Percentiles rank a stretch among this genome's conserved stretches.
These are phyloP conservation scores for Megalopta genalis DNA, from an alignment of 1,140 invertebrate species.

Conservation along the genomic window DNA sequence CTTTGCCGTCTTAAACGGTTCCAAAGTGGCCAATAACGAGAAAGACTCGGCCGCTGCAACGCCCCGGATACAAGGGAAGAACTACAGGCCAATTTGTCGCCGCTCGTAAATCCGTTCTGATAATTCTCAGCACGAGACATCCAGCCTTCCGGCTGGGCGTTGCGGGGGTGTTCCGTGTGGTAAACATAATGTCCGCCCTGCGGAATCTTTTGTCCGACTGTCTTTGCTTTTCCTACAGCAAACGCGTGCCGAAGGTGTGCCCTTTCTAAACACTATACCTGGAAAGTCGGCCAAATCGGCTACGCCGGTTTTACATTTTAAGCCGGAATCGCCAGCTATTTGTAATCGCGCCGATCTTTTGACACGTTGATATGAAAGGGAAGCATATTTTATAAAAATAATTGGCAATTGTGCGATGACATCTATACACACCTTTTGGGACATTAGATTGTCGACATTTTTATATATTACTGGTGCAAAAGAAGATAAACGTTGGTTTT, in stretches of 20 bases:
- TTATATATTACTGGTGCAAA: too few relatives aligned
- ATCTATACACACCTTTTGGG: too few relatives aligned
- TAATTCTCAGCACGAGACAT: slow-evolving; percentile 75
- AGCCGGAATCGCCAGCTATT: not conserved
- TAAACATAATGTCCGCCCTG: slow-evolving; percentile 70
- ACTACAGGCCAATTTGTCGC: slow-evolving; percentile 66
- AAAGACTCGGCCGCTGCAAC: slow-evolving; percentile 47
- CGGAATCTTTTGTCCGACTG: slow-evolving; percentile 60
- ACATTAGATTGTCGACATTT: too few relatives aligned
- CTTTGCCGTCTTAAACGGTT: slow-evolving; percentile 61
- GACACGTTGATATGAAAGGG: too few relatives aligned
- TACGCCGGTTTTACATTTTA: too few relatives aligned
- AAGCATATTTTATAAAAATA: too few relatives aligned
- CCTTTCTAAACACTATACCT: slow-evolving; percentile 43
- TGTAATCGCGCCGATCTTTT: not conserved
- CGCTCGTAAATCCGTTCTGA: slow-evolving; percentile 61
- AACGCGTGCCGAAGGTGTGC: slow-evolving; percentile 43
- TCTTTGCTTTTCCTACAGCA: slow-evolving; percentile 7
- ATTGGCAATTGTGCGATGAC: too few relatives aligned
- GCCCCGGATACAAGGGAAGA: slow-evolving; percentile 53
- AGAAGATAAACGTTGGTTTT: too few relatives aligned
- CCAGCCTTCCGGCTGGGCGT: slow-evolving; percentile 60
- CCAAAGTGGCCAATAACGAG: slow-evolving; percentile 64
- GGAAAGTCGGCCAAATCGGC: slow-evolving; percentile 27
- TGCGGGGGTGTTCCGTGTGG: slow-evolving; percentile 75